Evolutionary conservation across 2,888 invertebrate species (phyloP).

Genomic region (Synanthedon formicaeformis): DNA sequence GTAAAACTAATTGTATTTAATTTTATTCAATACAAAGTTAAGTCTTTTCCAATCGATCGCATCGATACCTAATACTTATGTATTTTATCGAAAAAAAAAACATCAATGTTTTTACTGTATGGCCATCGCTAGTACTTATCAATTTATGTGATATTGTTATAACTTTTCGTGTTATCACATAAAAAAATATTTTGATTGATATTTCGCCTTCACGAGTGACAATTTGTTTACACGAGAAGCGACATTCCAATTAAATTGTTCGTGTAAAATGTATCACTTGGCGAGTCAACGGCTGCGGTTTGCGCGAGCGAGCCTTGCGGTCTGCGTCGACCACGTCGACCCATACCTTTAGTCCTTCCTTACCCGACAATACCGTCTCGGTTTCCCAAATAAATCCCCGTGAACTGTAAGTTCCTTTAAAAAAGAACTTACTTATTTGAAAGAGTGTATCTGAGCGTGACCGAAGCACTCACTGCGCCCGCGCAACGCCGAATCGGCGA

Average conservation of each 20-base stretch:
- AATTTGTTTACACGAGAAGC: slow-evolving; percentile 3
- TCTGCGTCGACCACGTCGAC: background rate
- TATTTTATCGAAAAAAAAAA: too few species aligned
- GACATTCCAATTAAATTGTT: slow-evolving; percentile 33
- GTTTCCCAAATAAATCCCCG: background rate
- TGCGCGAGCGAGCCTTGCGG: slow-evolving; percentile 1
- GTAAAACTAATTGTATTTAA: too few species aligned
- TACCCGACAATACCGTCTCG: background rate
- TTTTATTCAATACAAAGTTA: too few species aligned
- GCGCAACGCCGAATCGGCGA: slow-evolving; percentile 60
- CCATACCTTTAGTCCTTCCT: too few species aligned
- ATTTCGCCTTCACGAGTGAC: background rate
- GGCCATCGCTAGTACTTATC: too few species aligned
- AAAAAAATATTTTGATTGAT: too few species aligned
- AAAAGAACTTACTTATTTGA: background rate
- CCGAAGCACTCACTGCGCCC: slow-evolving; percentile 42
- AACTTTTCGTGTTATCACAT: too few species aligned
- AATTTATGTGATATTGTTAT: too few species aligned
- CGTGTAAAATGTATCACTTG: slow-evolving; percentile 24
- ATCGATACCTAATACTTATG: too few species aligned
- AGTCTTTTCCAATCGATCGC: too few species aligned
- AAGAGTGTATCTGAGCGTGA: slow-evolving; percentile 20
- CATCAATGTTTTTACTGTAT: too few species aligned
- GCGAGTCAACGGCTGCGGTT: slow-evolving; percentile 11
- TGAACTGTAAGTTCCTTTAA: background rate